Conservation (phyloP, 2,888 invertebrate genomes). For the Horisme vitalbata region DNA sequence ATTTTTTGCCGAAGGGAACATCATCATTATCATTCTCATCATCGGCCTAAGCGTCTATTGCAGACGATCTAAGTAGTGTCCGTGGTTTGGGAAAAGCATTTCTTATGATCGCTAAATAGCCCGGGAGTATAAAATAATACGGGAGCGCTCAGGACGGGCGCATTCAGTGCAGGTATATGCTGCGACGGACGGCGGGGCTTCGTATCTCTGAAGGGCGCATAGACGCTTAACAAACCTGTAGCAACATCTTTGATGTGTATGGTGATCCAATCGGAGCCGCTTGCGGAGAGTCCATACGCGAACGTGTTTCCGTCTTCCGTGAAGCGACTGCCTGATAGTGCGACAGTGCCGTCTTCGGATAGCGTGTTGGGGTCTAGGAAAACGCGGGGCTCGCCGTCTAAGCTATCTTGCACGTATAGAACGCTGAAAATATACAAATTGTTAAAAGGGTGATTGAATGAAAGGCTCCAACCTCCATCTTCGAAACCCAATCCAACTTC, state of each 20-base stretch:
- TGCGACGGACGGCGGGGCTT: background rate
- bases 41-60: too few relatives aligned
- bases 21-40: too few relatives aligned
- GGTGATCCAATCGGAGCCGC: constrained; percentile 98
- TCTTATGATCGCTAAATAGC: too few relatives aligned
- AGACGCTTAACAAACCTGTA: constrained; percentile 77
- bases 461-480: too few relatives aligned
- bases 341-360: constrained; percentile 95
- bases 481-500: too few relatives aligned
- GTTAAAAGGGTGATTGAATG: background rate
- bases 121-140: too few relatives aligned
- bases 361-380: constrained; percentile 98
- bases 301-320: constrained; percentile 94
- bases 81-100: too few relatives aligned
- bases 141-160: too few relatives aligned
- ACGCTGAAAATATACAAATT: constrained; percentile 84
- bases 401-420: constrained; percentile 91
- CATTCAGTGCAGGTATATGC: too few relatives aligned
- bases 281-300: constrained; percentile 95
- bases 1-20: too few relatives aligned
- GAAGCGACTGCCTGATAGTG: constrained; percentile 89
- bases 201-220: background rate
- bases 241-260: constrained; percentile 91
- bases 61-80: too few relatives aligned
- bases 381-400: constrained; percentile 89